Base-by-base conservation (phyloP, 1,140 invertebrate genomes). In the Magallana gigas region DNA sequence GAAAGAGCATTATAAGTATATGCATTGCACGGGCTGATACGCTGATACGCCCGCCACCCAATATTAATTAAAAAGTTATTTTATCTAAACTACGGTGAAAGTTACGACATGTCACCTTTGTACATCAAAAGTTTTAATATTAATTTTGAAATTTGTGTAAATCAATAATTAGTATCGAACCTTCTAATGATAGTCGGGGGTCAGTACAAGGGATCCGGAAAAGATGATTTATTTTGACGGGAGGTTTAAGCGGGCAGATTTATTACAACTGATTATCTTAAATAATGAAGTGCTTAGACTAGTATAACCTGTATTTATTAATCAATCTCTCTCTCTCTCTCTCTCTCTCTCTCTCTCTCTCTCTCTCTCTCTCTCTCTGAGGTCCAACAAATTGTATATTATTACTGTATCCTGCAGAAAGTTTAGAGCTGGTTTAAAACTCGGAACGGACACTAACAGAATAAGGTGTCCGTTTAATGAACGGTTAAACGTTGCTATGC, bases 21-120 rank as follows among this genome's bases (percentile, higher is more conserved):
- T 76, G 9, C 9, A 11, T 76, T 12, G 68, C 29, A 76, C 68
- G 23, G 11, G 7, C 68, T 76, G 68, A 9, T 36, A 71, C 68
- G 7, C 68, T 71, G 68, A 9, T 36, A 76, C 68, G 23, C 23
- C 12, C 36, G 23, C 68, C 68, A 76, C 68, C 68, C 68, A 76
- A 76, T 23, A 76, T 76, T 76, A 76, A 76, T 76, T 76, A 76
- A 71, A 71, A 71, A 76, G 23, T 76, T 76, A 29, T 76, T 76
- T 76, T 64, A 23, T 76, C 68, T 23, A 36, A 76, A 76, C 9
- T 29, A 5, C 14, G 68, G 68, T 76, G 68, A 76, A 12, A 76
- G 68, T 76, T 76, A 76, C 68, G 68, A 76, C 68, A 12, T 76
- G 68, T 36, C 36, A 76, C 68, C 18, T 76, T 76, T 76, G 68